Conservation (phyloP, 2,113 vertebrate species). For the Halichoerus grypus region DNA sequence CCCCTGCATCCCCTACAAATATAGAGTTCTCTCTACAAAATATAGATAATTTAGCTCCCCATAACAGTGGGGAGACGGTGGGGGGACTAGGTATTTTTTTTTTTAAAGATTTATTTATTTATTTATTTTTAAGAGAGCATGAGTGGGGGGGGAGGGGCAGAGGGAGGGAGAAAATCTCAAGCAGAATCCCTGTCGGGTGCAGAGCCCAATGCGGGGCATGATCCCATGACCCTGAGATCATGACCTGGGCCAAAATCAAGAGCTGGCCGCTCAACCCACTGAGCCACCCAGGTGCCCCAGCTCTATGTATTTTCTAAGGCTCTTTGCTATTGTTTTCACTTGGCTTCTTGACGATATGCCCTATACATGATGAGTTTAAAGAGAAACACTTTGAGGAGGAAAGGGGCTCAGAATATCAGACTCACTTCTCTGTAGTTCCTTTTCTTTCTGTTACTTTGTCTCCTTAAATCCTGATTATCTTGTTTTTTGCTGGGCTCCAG, state of each 20-base stretch:
- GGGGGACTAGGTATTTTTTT: too few relatives aligned
- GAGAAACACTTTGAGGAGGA: not conserved
- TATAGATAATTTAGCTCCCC: constrained; percentile 82
- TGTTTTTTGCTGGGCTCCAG: not conserved
- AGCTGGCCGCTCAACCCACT: too few relatives aligned
- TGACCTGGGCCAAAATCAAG: too few relatives aligned
- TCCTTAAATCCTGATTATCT: not conserved
- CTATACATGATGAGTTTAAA: not conserved
- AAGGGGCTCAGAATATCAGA: not conserved
- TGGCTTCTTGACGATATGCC: not conserved
- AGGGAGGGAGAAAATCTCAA: too few relatives aligned
- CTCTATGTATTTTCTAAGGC: not conserved
- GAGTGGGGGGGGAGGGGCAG: too few relatives aligned
- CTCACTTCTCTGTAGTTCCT: not conserved
- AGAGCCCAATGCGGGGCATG: too few relatives aligned
- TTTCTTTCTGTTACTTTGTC: not conserved
- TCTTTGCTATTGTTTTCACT: not conserved
- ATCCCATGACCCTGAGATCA: too few relatives aligned
- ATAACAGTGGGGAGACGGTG: not conserved
- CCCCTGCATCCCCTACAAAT: constrained; percentile 75
- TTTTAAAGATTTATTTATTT: too few relatives aligned
- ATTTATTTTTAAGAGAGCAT: too few relatives aligned
- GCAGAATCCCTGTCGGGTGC: too few relatives aligned
- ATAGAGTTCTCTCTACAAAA: constrained; percentile 83
- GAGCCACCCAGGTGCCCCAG: too few relatives aligned